Evolutionary conservation across 2,888 invertebrate species (phyloP), one percentile per base, ranked within the genome.

Genomic region (Antheraea yamamai): DNA sequence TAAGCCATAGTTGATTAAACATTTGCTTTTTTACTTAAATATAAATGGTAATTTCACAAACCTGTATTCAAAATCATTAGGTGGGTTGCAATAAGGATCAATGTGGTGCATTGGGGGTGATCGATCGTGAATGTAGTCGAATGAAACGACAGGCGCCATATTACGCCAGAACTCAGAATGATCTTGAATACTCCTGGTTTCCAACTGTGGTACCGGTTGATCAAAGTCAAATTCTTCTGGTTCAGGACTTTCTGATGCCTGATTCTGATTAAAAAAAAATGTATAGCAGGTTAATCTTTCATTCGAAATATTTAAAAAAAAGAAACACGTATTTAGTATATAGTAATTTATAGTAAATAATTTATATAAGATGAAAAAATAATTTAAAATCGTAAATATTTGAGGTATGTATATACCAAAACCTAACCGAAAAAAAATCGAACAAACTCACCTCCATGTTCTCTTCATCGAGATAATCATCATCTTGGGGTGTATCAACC

Each of bases 21-120:
- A 55, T 55, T 20, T n/a, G 55, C n/a, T 20, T 55, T 6, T 18
- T 55, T 4, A 55, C 55, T 0, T 55, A 55, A 55, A 55, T n/a
- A 55, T 20, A n/a, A 20, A 20, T 20, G 18, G 7, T 4, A 55
- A 4, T 20, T 26, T 26, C n/a, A 52, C 52, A 18, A 73, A 94
- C 94, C 94, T 94, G 74, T 92, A 92, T 76, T 94, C 83, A 77
- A 93, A 94, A 77, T 93, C 88, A 0, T 74, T 74, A 0, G 94
- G 94, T 8, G 93, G 91, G 72, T 88, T 88, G 0, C 92, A 92
- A 66, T 90, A 93, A 0, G 93, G 91, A 74, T 92, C 91, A 3
- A 73, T 77, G 51, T 76, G 70, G 0, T 77, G 73, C 2, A 79
- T 74, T 0, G 89, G 85, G 10, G 93, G 90, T 18, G 90, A 79